Percentiles rank a stretch among this genome's conserved stretches.
Conservation (phyloP, 2,888 invertebrate genomes). For the Nesidiocoris tenuis region DNA sequence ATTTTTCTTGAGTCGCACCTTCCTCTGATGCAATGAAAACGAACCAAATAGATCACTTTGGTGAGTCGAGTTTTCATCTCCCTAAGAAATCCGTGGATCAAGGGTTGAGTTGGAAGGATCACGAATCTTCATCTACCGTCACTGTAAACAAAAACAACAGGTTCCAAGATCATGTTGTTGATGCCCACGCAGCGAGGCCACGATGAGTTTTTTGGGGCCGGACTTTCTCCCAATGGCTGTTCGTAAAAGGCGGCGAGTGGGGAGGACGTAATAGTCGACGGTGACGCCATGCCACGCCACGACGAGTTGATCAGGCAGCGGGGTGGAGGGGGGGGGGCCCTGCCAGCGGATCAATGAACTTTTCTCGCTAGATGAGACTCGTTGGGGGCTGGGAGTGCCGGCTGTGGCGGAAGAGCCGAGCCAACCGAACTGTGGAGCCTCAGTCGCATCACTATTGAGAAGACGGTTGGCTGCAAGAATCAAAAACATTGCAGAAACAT, state of each 20-base stretch:
- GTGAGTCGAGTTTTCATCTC: too few relatives aligned
- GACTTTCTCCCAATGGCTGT: background rate
- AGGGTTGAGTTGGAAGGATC: too few relatives aligned
- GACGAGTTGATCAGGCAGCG: background rate
- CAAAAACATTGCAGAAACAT: too few relatives aligned
- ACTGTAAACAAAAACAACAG: background rate
- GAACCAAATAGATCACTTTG: too few relatives aligned
- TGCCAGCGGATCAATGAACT: conserved; percentile 25
- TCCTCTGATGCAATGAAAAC: too few relatives aligned
- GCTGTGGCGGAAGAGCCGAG: too few relatives aligned
- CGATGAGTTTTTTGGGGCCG: background rate
- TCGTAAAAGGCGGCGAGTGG: background rate
- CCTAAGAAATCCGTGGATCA: too few relatives aligned
- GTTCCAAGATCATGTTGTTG: background rate
- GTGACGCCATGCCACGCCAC: background rate
- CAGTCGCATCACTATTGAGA: too few relatives aligned
- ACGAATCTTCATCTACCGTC: too few relatives aligned
- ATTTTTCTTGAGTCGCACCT: too few relatives aligned
- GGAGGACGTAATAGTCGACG: background rate
- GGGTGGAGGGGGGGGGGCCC: background rate
- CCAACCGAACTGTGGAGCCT: background rate
- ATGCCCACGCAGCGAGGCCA: background rate
- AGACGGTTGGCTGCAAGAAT: too few relatives aligned
- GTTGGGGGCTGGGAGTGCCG: conserved; percentile 4
- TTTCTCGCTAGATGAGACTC: background rate